Conservation (phyloP, 1,140 invertebrate genomes). For the Drosophila sproati region DNA sequence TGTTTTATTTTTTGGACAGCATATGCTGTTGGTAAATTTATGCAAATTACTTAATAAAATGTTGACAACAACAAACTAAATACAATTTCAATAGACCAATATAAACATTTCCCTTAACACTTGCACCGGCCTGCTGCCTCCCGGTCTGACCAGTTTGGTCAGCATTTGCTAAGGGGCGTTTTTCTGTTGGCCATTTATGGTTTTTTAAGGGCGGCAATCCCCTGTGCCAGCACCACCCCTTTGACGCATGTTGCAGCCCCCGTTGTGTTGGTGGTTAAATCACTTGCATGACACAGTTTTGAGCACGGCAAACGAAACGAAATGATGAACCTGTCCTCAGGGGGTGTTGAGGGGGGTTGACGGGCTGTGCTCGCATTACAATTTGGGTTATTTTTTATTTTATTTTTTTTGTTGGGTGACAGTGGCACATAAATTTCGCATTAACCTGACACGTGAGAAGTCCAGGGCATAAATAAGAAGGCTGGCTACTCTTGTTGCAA, state of each 20-base stretch:
- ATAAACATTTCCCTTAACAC: constrained; percentile 24
- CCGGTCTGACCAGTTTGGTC: constrained; percentile 9
- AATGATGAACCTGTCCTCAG: constrained; percentile 64
- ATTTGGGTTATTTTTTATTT: constrained; percentile 20
- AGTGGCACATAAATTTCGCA: constrained; percentile 67
- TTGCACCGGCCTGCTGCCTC: background rate
- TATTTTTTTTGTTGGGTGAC: constrained; percentile 8
- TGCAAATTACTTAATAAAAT: constrained; percentile 82
- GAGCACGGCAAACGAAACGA: constrained; percentile 1
- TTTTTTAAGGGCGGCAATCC: constrained; percentile 42
- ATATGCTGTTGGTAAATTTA: constrained; percentile 71
- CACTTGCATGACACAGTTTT: constrained; percentile 58
- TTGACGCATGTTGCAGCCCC: constrained; percentile 39
- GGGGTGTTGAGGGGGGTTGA: background rate
- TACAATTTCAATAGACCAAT: constrained; percentile 79
- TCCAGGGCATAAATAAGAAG: constrained; percentile 57
- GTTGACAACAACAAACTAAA: constrained; percentile 74
- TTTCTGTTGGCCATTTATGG: constrained; percentile 69
- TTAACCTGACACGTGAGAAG: constrained; percentile 77
- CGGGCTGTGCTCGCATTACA: background rate
- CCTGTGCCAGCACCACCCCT: constrained; percentile 42
- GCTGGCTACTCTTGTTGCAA: constrained; percentile 53
- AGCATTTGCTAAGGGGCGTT: constrained; percentile 49
- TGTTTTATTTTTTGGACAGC: constrained; percentile 25
- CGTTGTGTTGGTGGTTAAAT: constrained; percentile 44